Conservation (phyloP, 2,888 invertebrate genomes). For the Drosophila antonietae region DNA sequence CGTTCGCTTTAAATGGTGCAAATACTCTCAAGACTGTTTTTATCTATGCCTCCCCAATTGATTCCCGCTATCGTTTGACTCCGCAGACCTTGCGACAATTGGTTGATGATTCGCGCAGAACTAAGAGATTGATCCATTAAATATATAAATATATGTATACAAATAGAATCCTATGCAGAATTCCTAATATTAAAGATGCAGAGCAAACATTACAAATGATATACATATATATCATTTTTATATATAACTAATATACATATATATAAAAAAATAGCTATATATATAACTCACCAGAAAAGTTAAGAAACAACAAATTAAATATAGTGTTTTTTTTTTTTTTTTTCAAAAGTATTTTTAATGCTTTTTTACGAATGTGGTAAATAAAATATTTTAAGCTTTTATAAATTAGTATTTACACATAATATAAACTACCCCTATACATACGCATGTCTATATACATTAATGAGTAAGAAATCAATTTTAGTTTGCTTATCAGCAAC, state of each 20-base stretch:
- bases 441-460: neutral
- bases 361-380: neutral
- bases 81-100: neutral
- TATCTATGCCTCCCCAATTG: slow-evolving; percentile 34
- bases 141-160: neutral
- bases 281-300: neutral
- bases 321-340: neutral
- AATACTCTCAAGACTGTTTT: slow-evolving; percentile 50
- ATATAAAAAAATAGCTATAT: neutral
- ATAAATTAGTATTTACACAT: neutral
- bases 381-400: neutral
- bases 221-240: slow-evolving; percentile 4
- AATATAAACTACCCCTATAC: neutral
- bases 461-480: too few species aligned
- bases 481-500: neutral
- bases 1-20: slow-evolving; percentile 39
- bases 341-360: neutral
- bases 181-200: neutral
- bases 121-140: neutral
- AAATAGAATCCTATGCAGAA: neutral
- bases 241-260: neutral
- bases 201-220: neutral
- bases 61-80: neutral
- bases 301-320: neutral
- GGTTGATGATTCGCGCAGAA: neutral